Conservation (phyloP, 2,113 vertebrate species). For the Myxocyprinus asiaticus region DNA sequence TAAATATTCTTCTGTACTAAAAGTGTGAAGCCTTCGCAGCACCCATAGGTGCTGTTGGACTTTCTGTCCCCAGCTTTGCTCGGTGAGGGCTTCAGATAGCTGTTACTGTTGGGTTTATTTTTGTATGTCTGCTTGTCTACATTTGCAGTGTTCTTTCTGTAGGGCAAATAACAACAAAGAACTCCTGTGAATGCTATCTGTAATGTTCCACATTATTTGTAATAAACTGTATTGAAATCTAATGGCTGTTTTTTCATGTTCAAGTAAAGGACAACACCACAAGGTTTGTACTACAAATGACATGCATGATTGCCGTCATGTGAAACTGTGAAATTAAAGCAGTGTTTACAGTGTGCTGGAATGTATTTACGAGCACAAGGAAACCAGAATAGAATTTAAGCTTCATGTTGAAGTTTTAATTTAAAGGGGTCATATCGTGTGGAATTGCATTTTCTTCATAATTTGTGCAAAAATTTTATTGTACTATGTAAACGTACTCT, state of each 20-base stretch:
- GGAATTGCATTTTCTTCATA: neutral
- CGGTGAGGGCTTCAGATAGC: slow-evolving; percentile 93
- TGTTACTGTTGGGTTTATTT: slow-evolving; percentile 37
- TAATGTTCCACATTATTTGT: slow-evolving; percentile 85
- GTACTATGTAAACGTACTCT: too few species aligned
- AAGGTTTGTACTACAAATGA: slow-evolving; percentile 90
- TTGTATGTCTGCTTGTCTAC: slow-evolving; percentile 41
- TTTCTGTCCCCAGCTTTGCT: slow-evolving; percentile 95
- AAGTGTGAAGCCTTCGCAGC: slow-evolving; percentile 95
- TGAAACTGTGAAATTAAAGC: slow-evolving; percentile 5
- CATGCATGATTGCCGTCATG: slow-evolving; percentile 30
- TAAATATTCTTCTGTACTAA: slow-evolving; percentile 82
- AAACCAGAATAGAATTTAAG: neutral
- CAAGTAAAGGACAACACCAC: slow-evolving; percentile 78
- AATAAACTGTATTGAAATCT: slow-evolving; percentile 90
- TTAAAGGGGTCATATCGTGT: slow-evolving; percentile 1
- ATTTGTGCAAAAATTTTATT: too few species aligned
- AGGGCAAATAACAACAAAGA: slow-evolving; percentile 45
- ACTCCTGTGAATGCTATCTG: slow-evolving; percentile 84
- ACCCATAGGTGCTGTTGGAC: slow-evolving; percentile 96
- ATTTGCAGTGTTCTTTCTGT: slow-evolving; percentile 25
- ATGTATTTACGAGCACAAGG: neutral
- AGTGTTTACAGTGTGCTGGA: neutral
- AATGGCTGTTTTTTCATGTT: slow-evolving; percentile 86
- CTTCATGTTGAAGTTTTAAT: neutral